Evolutionary conservation across 37 sponge, comb jelly and placozoan species (phyloP).

Genomic region (Chondrilla cf. caribensis): DNA sequence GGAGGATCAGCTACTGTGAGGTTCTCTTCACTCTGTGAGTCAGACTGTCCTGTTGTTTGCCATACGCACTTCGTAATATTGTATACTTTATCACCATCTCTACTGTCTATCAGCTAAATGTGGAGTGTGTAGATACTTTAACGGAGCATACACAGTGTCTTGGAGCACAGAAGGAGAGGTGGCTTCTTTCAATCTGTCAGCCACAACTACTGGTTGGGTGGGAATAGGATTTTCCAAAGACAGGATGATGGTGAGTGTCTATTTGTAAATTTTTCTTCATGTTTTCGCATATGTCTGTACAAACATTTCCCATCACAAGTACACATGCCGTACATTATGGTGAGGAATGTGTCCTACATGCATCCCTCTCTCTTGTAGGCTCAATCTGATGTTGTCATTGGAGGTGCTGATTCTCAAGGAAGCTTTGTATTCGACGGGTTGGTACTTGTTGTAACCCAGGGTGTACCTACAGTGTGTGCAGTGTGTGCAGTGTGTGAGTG

Average conservation of each 20-base stretch:
- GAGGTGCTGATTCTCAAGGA: background rate
- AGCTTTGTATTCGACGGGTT: background rate
- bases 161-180: background rate
- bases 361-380: background rate
- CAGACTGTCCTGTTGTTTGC: too few relatives aligned
- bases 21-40: too few relatives aligned
- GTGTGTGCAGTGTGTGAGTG: background rate
- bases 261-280: too few relatives aligned
- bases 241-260: background rate
- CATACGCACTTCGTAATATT: too few relatives aligned
- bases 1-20: too few relatives aligned
- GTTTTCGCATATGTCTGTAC: too few relatives aligned
- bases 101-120: too few relatives aligned
- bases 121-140: background rate
- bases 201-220: conserved; percentile 6
- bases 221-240: background rate
- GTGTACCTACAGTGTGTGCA: background rate
- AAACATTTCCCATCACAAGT: too few relatives aligned
- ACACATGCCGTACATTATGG: too few relatives aligned
- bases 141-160: background rate
- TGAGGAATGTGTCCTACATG: too few relatives aligned
- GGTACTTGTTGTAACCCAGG: background rate
- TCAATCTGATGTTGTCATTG: background rate
- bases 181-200: background rate
- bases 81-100: too few relatives aligned